These are phyloP conservation scores for Athrips mouffetella DNA, from an alignment of 2,888 invertebrate genomes.

Conservation along the genomic window DNA sequence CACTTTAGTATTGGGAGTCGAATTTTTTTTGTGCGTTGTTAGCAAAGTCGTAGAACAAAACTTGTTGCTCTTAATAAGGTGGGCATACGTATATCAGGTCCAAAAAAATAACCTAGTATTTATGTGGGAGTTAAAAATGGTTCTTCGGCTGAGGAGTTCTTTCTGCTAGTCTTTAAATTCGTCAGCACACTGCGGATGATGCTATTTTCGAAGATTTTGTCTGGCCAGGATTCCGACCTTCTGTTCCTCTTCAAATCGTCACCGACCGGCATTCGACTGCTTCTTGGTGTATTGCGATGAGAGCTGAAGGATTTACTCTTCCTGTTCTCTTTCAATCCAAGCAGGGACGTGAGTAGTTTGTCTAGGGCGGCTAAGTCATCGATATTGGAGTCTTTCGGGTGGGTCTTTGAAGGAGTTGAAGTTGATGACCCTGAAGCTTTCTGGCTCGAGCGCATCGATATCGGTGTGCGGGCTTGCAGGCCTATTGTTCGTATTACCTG, in stretches of 20 bases:
- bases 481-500: constrained; percentile 62
- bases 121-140: constrained; percentile 64
- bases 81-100: too few relatives aligned
- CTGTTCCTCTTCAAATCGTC: constrained; percentile 40
- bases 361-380: constrained; percentile 82
- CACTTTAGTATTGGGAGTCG: too few relatives aligned
- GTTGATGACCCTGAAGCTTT: constrained; percentile 51
- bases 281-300: constrained; percentile 54
- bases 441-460: constrained; percentile 50
- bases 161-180: constrained; percentile 52
- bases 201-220: constrained; percentile 63
- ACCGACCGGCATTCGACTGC: constrained; percentile 51
- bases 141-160: constrained; percentile 56
- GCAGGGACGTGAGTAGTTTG: constrained; percentile 79
- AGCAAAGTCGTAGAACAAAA: too few relatives aligned
- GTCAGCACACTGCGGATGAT: constrained; percentile 61
- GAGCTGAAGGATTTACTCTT: constrained; percentile 51
- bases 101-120: constrained; percentile 31
- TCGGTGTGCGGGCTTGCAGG: constrained; percentile 48
- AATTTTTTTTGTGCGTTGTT: too few relatives aligned
- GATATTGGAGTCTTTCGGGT: constrained; percentile 51
- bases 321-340: constrained; percentile 68
- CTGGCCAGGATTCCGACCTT: constrained; percentile 65
- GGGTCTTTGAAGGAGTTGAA: constrained; percentile 41
- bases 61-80: too few relatives aligned